A percentile compares a stretch with the other conserved stretches of the same genome.
Conservation (phyloP, 1,140 invertebrate genomes). For the Pinna nobilis region DNA sequence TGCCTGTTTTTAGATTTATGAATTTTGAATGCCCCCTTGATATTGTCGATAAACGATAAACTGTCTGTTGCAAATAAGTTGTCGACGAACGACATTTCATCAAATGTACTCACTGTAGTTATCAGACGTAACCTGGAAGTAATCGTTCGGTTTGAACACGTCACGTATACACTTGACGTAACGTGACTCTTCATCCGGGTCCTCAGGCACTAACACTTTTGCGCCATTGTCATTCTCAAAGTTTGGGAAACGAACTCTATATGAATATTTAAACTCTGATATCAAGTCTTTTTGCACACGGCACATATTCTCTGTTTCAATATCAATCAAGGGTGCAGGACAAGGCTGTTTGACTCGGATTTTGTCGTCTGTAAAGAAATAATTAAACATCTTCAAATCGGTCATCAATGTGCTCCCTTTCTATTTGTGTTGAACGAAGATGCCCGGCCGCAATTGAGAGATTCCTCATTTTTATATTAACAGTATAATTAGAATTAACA, state of each 20-base stretch:
- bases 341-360: not conserved
- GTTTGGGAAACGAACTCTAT: not conserved
- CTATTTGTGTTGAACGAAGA: no score
- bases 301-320: constrained; percentile 10
- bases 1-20: no score
- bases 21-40: no score
- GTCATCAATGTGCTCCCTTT: no score
- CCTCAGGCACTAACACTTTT: not conserved
- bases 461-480: no score
- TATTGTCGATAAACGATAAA: no score
- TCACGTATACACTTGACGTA: not conserved
- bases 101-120: constrained; percentile 1
- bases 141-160: constrained; percentile 3
- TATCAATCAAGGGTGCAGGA: not conserved
- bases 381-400: no score
- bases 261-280: constrained; percentile 3
- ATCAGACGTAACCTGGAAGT: constrained; percentile 13
- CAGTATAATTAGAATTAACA: no score
- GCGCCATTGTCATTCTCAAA: constrained; percentile 15
- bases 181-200: not conserved
- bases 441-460: no score
- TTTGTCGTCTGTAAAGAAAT: not conserved
- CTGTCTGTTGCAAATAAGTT: no score
- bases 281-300: not conserved
- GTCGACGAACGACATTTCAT: no score